Conservation (phyloP, 2,113 vertebrate genomes). For the Tupaia chinensis region DNA sequence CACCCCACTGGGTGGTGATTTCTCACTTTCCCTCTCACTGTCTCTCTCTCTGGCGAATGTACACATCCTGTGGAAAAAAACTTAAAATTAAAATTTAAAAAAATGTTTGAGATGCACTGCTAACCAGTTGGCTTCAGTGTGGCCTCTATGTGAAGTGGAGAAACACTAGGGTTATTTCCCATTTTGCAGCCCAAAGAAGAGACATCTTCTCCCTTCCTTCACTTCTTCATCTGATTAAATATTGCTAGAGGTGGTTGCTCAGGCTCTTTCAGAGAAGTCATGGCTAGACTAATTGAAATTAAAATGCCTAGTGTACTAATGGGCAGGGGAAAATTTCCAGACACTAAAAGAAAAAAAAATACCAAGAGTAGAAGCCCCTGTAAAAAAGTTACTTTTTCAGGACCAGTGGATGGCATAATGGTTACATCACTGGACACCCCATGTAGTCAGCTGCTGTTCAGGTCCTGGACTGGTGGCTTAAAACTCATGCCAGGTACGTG, state of each 20-base stretch:
- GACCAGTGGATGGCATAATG: background rate
- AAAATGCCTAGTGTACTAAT: background rate
- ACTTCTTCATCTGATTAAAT: background rate
- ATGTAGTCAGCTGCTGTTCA: no score
- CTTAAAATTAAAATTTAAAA: no score
- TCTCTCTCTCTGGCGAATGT: no score
- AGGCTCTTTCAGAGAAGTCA: background rate
- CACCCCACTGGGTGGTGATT: no score
- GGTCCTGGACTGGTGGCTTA: no score
- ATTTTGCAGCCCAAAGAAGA: background rate
- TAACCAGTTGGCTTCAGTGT: background rate
- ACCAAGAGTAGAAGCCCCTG: background rate
- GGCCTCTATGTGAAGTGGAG: background rate
- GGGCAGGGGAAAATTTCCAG: background rate
- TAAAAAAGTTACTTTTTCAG: background rate
- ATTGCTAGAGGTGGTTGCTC: background rate
- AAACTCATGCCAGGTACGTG: no score
- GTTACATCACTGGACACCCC: no score
- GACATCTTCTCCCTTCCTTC: background rate
- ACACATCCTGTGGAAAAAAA: no score
- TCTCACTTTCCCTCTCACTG: no score
- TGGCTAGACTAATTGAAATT: background rate
- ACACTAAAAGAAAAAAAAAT: background rate
- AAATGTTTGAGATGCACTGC: background rate
- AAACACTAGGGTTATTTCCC: background rate